Evolutionary conservation across 2,888 invertebrate species (phyloP), one percentile per base, ranked within the genome.

Genomic region (Tillus elongatus): DNA sequence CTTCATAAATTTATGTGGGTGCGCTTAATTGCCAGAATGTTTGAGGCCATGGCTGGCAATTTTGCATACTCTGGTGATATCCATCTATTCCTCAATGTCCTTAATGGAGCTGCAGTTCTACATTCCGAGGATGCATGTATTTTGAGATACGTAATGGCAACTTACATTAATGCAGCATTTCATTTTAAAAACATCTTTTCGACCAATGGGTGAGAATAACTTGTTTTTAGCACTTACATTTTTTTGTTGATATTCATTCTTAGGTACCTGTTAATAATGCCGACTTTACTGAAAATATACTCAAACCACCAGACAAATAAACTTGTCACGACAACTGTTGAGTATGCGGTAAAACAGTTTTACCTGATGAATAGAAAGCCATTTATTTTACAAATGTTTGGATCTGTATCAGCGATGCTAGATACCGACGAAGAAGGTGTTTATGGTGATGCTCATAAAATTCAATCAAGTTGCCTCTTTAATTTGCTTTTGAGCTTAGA

Each of bases 1-100:
- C 71, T 97, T 44, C 98, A 99, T 64, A 99, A 99, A 66, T 93
- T 95, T 57, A 92, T 93, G 79, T 99, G 98, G 98, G 91, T 95
- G 2, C 84, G 93, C 45, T 69, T 97, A 19, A 92, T 96, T 55
- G 87, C 91, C 1, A 78, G 92, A 32, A 92, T 97, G 92, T 96
- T 96, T 59, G 91, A 91, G 66, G 92, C 92, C 0, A 96, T 96
- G 93, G 91, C 92, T 1, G 92, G 92, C 2, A 93, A 95, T 58
- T 93, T 96, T 58, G 93, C 93, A 0, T 92, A 93, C 52, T 91
- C 92, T 0, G 88, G 93, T 11, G 98, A 99, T 59, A 89, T 99
- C 36, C 96, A 96, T 58, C 69, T 99, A 30, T 98, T 99, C 61
- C 72, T 99, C 24, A 98, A 97, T 65, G 98, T 99, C 0, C 70